Base-by-base conservation (phyloP, 1,140 invertebrate species). In the Drosophila baimaii region DNA sequence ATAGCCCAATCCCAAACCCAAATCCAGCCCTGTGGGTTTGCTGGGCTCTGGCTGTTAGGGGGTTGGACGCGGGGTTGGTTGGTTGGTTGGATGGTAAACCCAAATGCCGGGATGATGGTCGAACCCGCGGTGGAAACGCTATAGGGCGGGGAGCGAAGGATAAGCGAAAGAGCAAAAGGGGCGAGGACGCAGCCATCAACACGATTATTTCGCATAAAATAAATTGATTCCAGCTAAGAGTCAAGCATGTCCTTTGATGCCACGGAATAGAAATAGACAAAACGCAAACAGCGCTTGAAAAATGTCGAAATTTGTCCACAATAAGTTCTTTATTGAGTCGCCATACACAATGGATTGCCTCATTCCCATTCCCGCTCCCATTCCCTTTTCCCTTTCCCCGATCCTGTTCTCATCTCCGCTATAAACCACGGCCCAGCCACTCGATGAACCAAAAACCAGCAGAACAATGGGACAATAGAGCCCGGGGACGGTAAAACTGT, bases 141-240 rank as follows among this genome's bases (percentile, higher is more conserved):
- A 25, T 7, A 27, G 33, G 13, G 41, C 57, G 27, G 56, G 71
- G 64, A 58, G 49, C 43, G 68, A 73, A 62, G 62, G 78, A 59
- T 51, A 44, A 47, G 35, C 56, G 29, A 77, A 46, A 47, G 63
- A 62, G 61, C 52, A 83, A 88, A 91, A 88, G 77, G 90, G 90
- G 90, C 85, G 85, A 91, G 78, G 64, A 88, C 90, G 77, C 77
- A 90, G 83, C 90, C 90, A 91, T 91, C 90, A 91, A 91, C 90
- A 91, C 81, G 90, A 90, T 88, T 90, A 91, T 91, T 91, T 90
- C 90, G 90, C 90, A 91, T 90, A 91, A 90, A 91, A 91, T 91
- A 91, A 91, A 91, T 91, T 91, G 82, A 91, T 91, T 90, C 82
- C 82, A 77, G 90, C 77, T 91, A 90, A 90, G 86, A 91, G 90